These are phyloP conservation scores for Prinia subflava DNA, from an alignment of 2,113 vertebrate species.

Conservation along the genomic window DNA sequence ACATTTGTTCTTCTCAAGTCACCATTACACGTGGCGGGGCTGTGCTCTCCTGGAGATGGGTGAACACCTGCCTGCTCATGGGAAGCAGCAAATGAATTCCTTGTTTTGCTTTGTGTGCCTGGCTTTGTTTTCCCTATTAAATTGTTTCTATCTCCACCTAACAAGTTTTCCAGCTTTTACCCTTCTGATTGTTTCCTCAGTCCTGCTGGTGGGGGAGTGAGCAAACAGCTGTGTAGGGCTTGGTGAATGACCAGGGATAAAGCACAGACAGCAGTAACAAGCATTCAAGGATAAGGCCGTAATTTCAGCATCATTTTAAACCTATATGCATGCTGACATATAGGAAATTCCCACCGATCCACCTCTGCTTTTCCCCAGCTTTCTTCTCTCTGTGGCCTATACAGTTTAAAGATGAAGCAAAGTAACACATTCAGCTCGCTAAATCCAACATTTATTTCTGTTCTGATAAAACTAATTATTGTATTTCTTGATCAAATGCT, in stretches of 20 bases:
- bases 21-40: rapidly evolving
- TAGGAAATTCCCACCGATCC: background rate
- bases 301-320: background rate
- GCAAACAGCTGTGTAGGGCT: rapidly evolving
- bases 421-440: background rate
- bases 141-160: background rate
- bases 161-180: background rate
- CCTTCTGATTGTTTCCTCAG: background rate
- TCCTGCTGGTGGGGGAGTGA: background rate
- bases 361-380: background rate
- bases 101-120: rapidly evolving
- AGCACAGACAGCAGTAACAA: rapidly evolving
- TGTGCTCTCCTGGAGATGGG: background rate
- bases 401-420: background rate
- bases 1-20: background rate
- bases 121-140: background rate
- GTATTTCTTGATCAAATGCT: background rate
- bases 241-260: background rate
- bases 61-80: background rate
- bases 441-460: background rate
- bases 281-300: background rate
- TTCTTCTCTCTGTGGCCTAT: background rate
- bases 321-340: background rate
- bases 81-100: background rate
- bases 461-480: background rate